These are phyloP conservation scores for Sinhomidia bicolor DNA, from an alignment of 2,888 invertebrate genomes.

Conservation along the genomic window DNA sequence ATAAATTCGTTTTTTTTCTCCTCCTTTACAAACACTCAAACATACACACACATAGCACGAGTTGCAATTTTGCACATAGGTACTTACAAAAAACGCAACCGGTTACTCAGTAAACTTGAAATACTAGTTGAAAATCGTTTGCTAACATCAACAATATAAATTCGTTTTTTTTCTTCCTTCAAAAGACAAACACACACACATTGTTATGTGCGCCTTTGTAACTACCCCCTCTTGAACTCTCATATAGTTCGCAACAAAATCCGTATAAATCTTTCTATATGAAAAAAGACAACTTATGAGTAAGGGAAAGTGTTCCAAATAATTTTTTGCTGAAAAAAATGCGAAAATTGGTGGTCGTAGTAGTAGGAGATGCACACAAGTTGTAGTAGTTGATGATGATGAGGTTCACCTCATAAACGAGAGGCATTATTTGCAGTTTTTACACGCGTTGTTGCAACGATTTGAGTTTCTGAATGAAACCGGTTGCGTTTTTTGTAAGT, in stretches of 20 bases:
- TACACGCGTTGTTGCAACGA: not conserved
- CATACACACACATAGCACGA: not conserved
- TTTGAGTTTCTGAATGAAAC: constrained; percentile 36
- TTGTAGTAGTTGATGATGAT: not conserved
- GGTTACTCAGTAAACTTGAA: constrained; percentile 33
- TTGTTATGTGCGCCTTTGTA: no score
- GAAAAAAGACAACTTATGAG: not conserved
- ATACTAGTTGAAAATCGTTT: constrained; percentile 47
- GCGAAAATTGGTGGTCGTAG: constrained; percentile 34
- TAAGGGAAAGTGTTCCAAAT: constrained; percentile 70
- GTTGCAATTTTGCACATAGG: not conserved
- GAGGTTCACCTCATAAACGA: no score
- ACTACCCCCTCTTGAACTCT: no score
- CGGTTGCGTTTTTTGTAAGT: constrained; percentile 8
- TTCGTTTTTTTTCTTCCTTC: not conserved
- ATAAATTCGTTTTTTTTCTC: not conserved
- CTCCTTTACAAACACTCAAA: not conserved
- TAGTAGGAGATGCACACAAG: not conserved
- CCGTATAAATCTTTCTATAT: not conserved
- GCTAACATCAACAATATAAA: not conserved
- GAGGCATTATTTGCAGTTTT: not conserved
- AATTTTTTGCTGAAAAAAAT: constrained; percentile 51
- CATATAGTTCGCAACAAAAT: not conserved
- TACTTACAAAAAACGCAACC: not conserved
- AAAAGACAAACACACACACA: not conserved